phyloP scores from a whole-genome alignment of 2,888 invertebrate genomes.

The Limnephilus rhombicus region DNA sequence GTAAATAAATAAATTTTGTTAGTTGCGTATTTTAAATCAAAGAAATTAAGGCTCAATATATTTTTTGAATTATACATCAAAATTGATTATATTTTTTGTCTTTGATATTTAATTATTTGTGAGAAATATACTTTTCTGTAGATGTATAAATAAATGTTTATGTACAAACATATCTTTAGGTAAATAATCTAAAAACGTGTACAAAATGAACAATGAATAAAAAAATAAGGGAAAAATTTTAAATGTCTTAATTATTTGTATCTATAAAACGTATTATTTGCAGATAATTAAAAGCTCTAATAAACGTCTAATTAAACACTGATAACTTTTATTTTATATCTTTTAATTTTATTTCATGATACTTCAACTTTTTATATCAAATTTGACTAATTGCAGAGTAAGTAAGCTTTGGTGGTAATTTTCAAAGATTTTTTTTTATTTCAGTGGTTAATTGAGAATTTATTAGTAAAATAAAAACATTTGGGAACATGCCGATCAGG shows the following conservation, averaged over 20 bases:
- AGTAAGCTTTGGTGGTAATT: too few species aligned
- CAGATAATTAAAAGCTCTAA: too few species aligned
- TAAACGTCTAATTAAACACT: neutral
- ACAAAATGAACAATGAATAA: neutral
- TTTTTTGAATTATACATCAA: neutral
- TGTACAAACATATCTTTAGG: neutral
- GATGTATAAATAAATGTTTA: neutral
- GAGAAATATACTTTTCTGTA: neutral
- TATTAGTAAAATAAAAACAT: too few species aligned
- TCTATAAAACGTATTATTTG: neutral
- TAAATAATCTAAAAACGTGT: neutral
- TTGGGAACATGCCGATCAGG: too few species aligned
- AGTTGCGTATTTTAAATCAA: conserved; percentile 1
- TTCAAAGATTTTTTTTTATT: too few species aligned
- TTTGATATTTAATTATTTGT: neutral
- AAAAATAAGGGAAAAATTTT: neutral
- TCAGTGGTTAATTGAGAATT: too few species aligned
- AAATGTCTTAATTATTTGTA: neutral
- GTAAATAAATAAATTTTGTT: neutral
- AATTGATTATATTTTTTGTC: neutral
- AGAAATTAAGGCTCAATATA: conserved; percentile 28
- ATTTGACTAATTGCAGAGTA: too few species aligned
- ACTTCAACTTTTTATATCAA: too few species aligned
- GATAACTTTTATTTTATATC: conserved; percentile 26
- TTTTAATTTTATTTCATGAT: too few species aligned